A percentile compares a stretch with the other conserved stretches of the same genome.
These are phyloP conservation scores for Paramacrobiotus metropolitanus DNA, from an alignment of 1,140 invertebrate species.

Conservation along the genomic window DNA sequence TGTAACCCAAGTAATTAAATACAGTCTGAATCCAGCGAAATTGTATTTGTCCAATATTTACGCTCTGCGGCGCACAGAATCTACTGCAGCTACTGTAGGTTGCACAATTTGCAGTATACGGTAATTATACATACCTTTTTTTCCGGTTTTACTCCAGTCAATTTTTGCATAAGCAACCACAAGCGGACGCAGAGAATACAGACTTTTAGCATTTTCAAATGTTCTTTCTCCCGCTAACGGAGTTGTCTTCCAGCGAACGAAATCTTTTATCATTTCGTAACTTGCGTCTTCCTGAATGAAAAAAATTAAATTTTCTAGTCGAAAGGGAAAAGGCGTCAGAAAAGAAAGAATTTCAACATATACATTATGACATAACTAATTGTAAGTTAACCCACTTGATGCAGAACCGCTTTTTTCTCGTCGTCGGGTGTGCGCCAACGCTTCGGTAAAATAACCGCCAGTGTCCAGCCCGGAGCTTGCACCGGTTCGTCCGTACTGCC, in stretches of 20 bases:
- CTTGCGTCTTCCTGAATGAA: not conserved
- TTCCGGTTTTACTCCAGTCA: not conserved
- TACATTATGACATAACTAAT: too few relatives aligned
- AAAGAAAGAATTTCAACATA: too few relatives aligned
- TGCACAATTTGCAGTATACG: too few relatives aligned
- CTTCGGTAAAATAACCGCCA: not conserved
- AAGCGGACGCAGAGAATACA: not conserved
- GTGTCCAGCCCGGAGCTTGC: not conserved
- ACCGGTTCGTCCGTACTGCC: not conserved
- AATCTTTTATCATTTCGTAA: not conserved
- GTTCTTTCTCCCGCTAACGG: not conserved
- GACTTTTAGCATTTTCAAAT: not conserved
- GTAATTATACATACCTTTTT: not conserved
- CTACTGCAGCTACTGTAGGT: too few relatives aligned
- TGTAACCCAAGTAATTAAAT: too few relatives aligned
- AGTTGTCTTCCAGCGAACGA: not conserved
- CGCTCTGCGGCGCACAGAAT: too few relatives aligned
- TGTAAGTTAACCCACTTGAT: not conserved
- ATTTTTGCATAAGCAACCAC: not conserved
- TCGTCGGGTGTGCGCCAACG: not conserved
- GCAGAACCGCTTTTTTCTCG: not conserved
- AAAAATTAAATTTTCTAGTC: not conserved
- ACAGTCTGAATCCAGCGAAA: too few relatives aligned
- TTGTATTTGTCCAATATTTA: too few relatives aligned
- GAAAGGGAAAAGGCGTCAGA: too few relatives aligned